Evolutionary conservation across 2,888 invertebrate genomes (phyloP), one percentile per base, ranked within the genome.

Genomic region (Tholera decimalis): DNA sequence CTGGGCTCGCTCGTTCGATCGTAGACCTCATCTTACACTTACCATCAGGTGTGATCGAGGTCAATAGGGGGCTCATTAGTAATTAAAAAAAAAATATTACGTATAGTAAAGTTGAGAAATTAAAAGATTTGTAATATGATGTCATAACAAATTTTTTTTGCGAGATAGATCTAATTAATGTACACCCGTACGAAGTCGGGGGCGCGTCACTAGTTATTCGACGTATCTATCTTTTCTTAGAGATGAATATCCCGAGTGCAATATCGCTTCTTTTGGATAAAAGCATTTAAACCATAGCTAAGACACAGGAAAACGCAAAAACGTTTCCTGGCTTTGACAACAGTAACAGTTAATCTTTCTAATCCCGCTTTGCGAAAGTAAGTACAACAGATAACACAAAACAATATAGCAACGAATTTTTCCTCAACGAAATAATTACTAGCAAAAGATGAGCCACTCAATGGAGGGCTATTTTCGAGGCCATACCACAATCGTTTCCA

Each of bases 401-500:
- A 74, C 55, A 67, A 68, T 64, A 68, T 50, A 46, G 41, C 28
- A 30, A 63, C 69, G 54, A 30, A 72, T 72, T 72, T 80, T 80
- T 71, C 65, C 54, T 69, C 33, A 51, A 67, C 63, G 67, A 62
- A 79, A 79, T 80, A 79, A 79, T 78, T 80, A 69, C 78, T 61
- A 20, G 53, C 51, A 54, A 47, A 73, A 80, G 78, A 78, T 67
- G 64, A 67, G 63, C 47, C 72, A 70, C 79, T 80, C 67, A 78
- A 70, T 65, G 61, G 68, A 28, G 53, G 51, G 30, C 71, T 78
- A 78, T 78, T 71, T 74, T 60, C 28, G 72, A 71, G 80, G 74
- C 41, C 71, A 73, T 11, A 13, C 47, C 68, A 55, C 82, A 82
- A 82, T 82, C 75, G 77, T 46, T 77, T 71, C 80, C 82, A 82